A percentile compares a stretch with the other conserved stretches of the same genome.
Conservation (phyloP, 2,797 vertebrate species). For the Benthosema pterotum region DNA sequence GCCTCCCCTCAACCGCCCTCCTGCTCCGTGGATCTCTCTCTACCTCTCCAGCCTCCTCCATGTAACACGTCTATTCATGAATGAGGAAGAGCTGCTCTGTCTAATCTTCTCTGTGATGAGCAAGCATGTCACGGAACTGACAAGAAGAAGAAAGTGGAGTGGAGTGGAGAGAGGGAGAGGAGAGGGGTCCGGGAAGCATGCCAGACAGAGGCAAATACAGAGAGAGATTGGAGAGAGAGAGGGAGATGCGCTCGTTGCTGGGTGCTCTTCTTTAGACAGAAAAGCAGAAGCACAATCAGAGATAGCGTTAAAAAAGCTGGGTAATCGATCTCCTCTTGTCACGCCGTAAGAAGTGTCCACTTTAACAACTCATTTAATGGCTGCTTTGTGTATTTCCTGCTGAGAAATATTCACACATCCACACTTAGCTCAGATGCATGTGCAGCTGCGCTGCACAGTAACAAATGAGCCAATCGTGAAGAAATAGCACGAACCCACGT, state of each 20-base stretch:
- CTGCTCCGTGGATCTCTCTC: not conserved
- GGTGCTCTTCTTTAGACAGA: conserved; percentile 47
- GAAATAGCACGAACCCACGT: too few species aligned
- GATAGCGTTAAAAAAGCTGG: conserved; percentile 40
- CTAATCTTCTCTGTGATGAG: conserved; percentile 24
- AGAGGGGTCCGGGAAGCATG: conserved; percentile 26
- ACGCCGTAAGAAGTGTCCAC: conserved; percentile 23
- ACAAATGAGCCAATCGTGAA: too few species aligned
- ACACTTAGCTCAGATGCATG: too few species aligned
- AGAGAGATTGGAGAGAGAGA: conserved; percentile 32
- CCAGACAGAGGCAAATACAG: conserved; percentile 33
- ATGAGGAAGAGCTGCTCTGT: conserved; percentile 20
- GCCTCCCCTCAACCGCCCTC: too few species aligned
- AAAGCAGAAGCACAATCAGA: conserved; percentile 56
- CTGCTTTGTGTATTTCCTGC: conserved; percentile 1
- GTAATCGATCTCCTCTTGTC: conserved; percentile 61
- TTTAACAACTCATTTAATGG: conserved; percentile 41
- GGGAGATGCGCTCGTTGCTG: conserved; percentile 23
- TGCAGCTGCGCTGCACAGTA: too few species aligned
- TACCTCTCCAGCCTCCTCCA: not conserved
- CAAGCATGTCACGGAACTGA: conserved; percentile 25
- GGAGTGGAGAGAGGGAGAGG: too few species aligned
- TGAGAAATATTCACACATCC: too few species aligned
- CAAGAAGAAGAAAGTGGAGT: conserved; percentile 15
- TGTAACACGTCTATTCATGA: conserved; percentile 14